These are phyloP conservation scores for Arrhopalites spinosus DNA, from an alignment of 2,888 invertebrate genomes.

Conservation along the genomic window DNA sequence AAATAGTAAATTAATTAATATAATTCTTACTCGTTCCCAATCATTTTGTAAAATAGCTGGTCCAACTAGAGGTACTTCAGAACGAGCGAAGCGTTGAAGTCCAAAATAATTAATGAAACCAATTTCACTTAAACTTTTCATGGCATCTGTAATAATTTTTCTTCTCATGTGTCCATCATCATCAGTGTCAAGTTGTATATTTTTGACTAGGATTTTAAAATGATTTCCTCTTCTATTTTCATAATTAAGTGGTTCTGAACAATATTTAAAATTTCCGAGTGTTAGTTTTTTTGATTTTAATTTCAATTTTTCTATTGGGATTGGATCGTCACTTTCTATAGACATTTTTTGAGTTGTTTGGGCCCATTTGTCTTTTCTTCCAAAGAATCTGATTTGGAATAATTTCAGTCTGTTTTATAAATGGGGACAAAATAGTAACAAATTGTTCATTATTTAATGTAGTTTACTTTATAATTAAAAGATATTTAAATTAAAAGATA, in stretches of 20 bases:
- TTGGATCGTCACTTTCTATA: constrained; percentile 68
- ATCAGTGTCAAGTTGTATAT: constrained; percentile 54
- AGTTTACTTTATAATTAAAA: too few species aligned
- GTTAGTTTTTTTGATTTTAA: background rate
- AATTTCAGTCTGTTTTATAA: constrained; percentile 68
- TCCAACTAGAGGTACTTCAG: too few species aligned
- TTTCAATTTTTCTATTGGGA: constrained; percentile 43
- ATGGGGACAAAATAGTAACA: too few species aligned
- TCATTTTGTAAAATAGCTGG: too few species aligned
- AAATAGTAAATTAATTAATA: too few species aligned
- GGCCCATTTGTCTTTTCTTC: constrained; percentile 92
- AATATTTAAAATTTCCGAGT: constrained; percentile 34
- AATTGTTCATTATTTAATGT: too few species aligned
- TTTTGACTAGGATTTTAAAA: constrained; percentile 1
- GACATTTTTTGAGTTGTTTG: constrained; percentile 91
- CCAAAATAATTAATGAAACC: constrained; percentile 97
- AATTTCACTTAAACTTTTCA: constrained; percentile 68
- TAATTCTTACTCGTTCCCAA: too few species aligned
- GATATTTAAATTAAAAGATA: too few species aligned
- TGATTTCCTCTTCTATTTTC: constrained; percentile 21
- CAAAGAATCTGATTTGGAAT: constrained; percentile 79
- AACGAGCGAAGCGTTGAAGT: constrained; percentile 94
- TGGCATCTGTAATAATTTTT: constrained; percentile 41
- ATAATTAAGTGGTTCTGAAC: background rate
- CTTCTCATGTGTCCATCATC: constrained; percentile 40